Evolutionary conservation across 2,888 invertebrate genomes (phyloP).

Genomic region (Melieria picta): DNA sequence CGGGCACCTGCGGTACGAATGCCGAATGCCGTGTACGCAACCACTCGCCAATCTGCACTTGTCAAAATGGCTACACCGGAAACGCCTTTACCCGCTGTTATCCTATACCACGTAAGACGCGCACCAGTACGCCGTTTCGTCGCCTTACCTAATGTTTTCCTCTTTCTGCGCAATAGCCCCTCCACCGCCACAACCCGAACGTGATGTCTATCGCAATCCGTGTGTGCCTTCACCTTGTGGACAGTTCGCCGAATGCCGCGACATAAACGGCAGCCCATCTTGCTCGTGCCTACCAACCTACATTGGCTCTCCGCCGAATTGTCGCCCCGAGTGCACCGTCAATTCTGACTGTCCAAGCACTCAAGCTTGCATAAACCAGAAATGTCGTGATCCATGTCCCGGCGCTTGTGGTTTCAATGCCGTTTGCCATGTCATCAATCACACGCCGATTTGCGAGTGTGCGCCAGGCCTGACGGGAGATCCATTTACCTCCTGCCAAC

Average conservation of each 20-base stretch:
- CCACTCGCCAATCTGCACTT: conserved; percentile 82
- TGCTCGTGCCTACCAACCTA: conserved; percentile 75
- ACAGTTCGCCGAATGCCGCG: conserved; percentile 75
- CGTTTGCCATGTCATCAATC: conserved; percentile 73
- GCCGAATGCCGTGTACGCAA: conserved; percentile 78
- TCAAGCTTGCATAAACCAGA: conserved; percentile 77
- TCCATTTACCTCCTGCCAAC: conserved; percentile 76
- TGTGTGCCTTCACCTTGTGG: conserved; percentile 81
- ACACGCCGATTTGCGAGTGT: conserved; percentile 76
- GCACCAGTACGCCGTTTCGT: neutral
- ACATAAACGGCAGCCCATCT: conserved; percentile 71
- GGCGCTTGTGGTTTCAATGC: conserved; percentile 76
- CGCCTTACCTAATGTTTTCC: neutral
- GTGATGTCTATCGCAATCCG: conserved; percentile 68
- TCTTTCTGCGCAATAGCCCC: conserved; percentile 19
- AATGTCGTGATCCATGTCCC: conserved; percentile 77
- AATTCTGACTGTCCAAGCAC: conserved; percentile 77
- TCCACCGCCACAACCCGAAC: conserved; percentile 44
- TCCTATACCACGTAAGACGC: conserved; percentile 64
- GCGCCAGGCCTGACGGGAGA: conserved; percentile 71
- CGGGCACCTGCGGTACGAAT: conserved; percentile 71
- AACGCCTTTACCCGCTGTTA: conserved; percentile 78
- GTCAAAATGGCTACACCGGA: conserved; percentile 75
- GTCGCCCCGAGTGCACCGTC: conserved; percentile 77
- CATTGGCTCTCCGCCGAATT: conserved; percentile 76